phyloP scores from a whole-genome alignment of 2,888 invertebrate genomes.

The Dynastes grantii region DNA sequence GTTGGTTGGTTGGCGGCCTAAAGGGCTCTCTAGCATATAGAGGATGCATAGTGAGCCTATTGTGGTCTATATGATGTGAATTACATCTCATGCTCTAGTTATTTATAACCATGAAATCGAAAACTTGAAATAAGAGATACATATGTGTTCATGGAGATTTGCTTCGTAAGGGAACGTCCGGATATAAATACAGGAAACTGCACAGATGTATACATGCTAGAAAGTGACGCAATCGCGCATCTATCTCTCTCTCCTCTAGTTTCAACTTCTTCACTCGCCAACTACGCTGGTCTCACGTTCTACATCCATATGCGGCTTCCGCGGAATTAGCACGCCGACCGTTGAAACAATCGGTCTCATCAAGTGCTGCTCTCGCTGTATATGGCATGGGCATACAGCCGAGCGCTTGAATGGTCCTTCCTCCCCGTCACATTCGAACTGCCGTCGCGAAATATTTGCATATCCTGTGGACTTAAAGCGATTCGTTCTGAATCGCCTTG shows the following conservation, averaged over 20 bases:
- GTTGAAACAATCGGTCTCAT: slow-evolving; percentile 42
- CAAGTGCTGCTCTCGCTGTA: slow-evolving; percentile 6
- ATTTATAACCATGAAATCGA: no score
- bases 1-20: no score
- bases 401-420: slow-evolving; percentile 32
- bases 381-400: background rate
- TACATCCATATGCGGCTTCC: slow-evolving; percentile 37
- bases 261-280: background rate
- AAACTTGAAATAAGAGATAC: no score
- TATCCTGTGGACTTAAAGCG: slow-evolving; percentile 28
- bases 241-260: slow-evolving; percentile 1
- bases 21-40: no score
- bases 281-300: slow-evolving; percentile 1
- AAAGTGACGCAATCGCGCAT: background rate
- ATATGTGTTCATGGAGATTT: no score
- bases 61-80: no score
- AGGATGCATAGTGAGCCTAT: no score
- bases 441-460: slow-evolving; percentile 25
- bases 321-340: slow-evolving; percentile 39
- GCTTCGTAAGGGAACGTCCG: background rate
- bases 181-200: background rate
- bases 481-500: slow-evolving; percentile 35
- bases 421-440: slow-evolving; percentile 10
- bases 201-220: background rate
- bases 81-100: no score